A percentile compares a stretch with the other conserved stretches of the same genome.
These are phyloP conservation scores for Callipepla californica DNA, from an alignment of 2,113 vertebrate genomes.

Conservation along the genomic window DNA sequence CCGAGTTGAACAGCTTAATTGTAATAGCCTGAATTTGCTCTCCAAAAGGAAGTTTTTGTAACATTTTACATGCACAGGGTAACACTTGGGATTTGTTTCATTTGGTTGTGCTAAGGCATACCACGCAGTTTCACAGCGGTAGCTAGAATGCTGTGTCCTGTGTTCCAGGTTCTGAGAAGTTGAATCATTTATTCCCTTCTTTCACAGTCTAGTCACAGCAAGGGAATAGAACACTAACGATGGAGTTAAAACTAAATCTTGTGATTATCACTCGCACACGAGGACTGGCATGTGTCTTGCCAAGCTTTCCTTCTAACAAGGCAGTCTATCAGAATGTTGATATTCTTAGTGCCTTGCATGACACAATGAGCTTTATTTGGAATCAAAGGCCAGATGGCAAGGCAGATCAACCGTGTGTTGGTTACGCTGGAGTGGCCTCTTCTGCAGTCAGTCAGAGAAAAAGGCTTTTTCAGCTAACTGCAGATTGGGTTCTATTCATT, in stretches of 20 bases:
- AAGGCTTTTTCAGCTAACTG: not conserved
- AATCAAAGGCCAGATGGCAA: not conserved
- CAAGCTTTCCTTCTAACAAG: not conserved
- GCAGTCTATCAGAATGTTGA: not conserved
- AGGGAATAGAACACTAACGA: rapidly evolving
- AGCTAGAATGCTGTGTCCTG: not conserved
- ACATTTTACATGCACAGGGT: rapidly evolving
- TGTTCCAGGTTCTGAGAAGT: not conserved
- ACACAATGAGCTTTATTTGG: not conserved
- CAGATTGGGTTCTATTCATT: not conserved
- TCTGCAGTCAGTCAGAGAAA: not conserved
- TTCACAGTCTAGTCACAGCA: not conserved
- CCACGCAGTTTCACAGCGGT: not conserved
- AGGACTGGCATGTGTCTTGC: not conserved
- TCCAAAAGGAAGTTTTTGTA: not conserved
- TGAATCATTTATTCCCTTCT: not conserved
- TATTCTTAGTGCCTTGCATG: not conserved
- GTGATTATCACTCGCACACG: not conserved
- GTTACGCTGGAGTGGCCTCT: not conserved
- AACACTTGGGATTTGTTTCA: not conserved
- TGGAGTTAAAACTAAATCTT: not conserved
- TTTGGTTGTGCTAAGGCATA: not conserved
- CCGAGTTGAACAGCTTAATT: not conserved
- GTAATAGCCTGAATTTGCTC: not conserved
- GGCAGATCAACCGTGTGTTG: not conserved